Evolutionary conservation across 1,140 invertebrate genomes (phyloP).

Genomic region (Campoletis sonorensis): DNA sequence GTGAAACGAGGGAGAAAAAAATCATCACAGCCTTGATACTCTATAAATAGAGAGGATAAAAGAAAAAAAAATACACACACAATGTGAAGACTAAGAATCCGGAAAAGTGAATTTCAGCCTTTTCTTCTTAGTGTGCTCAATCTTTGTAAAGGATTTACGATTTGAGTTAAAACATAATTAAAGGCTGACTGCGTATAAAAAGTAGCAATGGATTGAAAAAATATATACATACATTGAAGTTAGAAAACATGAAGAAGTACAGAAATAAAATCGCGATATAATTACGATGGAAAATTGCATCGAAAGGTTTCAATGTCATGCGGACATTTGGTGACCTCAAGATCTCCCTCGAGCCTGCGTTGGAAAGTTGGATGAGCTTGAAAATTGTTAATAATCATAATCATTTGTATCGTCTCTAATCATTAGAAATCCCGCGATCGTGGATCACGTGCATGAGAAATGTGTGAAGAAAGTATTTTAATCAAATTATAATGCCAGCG

Average conservation of each 20-base stretch:
- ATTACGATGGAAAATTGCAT: neutral
- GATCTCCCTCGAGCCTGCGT: neutral
- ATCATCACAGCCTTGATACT: conserved; percentile 2
- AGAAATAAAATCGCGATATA: neutral
- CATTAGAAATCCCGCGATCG: neutral
- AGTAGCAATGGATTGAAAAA: no score
- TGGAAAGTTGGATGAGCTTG: neutral
- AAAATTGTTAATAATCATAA: conserved; percentile 23
- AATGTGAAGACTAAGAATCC: conserved; percentile 27
- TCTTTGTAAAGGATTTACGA: neutral
- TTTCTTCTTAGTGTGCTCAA: neutral
- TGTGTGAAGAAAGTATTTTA: neutral
- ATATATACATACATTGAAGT: no score
- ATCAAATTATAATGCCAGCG: neutral
- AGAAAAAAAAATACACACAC: neutral
- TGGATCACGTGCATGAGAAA: neutral
- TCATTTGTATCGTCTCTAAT: neutral
- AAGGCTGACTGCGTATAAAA: neutral
- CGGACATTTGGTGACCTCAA: conserved; percentile 12
- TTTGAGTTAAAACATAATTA: neutral
- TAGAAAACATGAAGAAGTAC: no score
- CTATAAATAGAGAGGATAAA: conserved; percentile 17
- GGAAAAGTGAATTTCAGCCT: conserved; percentile 12
- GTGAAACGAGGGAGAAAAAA: conserved; percentile 18
- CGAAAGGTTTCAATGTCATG: neutral